Evolutionary conservation across 1,140 invertebrate species (phyloP), one percentile per base, ranked within the genome.

Genomic region (Babylonia areolata): DNA sequence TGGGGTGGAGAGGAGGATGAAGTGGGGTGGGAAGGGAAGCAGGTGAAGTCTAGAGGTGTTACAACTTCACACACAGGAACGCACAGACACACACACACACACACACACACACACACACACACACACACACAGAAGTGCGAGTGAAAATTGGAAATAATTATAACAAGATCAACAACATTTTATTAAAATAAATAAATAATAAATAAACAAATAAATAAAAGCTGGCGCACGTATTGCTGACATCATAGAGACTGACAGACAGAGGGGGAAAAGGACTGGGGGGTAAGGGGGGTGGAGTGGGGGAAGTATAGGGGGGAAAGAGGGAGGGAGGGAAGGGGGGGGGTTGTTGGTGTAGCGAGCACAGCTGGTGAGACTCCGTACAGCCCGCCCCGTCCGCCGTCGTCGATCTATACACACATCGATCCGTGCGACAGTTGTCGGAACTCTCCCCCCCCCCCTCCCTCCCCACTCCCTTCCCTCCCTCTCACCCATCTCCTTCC

Each of bases 391-490:
- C n/a, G n/a, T n/a, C n/a, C n/a, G n/a, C n/a, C n/a, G n/a, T n/a
- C n/a, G n/a, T n/a, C n/a, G n/a, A n/a, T n/a, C n/a, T n/a, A 73
- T 35, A 5, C 9, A 9, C 71, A 73, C 31, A 73, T 37, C 35
- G 71, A 73, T 73, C 71, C 11, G 35, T n/a, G 71, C 35, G 71
- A 37, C 71, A 73, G 71, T 73, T 73, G 71, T 73, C 31, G 71
- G 71, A 73, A 73, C 71, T 37, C 33, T 28, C 35, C 71, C 31
- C 71, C 71, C 20, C 31, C 35, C 9, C 71, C 71, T 28, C 71
- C 31, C 35, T 31, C n/a, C 64, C 64, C 64, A 6, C 20, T 37
- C 35, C 71, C 31, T 6, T 20, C n/a, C 71, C 33, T 12, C 71
- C n/a, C 31, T 3, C 20, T 9, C 9, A 15, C 1, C 71, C 35